A percentile compares a stretch with the other conserved stretches of the same genome.
Conservation (phyloP, 1,140 invertebrate species). For the Phenacoccus solenopsis region DNA sequence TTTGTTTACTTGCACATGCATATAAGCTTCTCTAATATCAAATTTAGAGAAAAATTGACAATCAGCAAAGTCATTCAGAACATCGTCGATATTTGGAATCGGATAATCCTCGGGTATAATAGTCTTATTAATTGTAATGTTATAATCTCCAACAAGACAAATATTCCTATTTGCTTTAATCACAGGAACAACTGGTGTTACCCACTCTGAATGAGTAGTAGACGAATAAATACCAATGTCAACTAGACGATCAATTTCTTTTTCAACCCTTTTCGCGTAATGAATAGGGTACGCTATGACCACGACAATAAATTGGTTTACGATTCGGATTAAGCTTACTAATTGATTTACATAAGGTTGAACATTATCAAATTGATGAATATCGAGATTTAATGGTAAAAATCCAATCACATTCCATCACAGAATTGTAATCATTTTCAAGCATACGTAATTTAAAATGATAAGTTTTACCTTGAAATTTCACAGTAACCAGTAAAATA, state of each 20-base stretch:
- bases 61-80: slow-evolving; percentile 22
- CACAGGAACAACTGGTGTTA: slow-evolving; percentile 5
- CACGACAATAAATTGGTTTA: background rate
- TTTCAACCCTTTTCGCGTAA: background rate
- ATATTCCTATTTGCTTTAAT: background rate
- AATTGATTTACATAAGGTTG: too few species aligned
- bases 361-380: too few species aligned
- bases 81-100: slow-evolving; percentile 13
- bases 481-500: too few species aligned
- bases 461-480: too few species aligned
- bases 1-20: slow-evolving; percentile 28
- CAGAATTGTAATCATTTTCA: too few species aligned
- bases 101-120: background rate
- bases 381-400: too few species aligned
- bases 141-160: slow-evolving; percentile 12
- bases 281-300: background rate
- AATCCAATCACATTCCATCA: too few species aligned
- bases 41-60: slow-evolving; percentile 27
- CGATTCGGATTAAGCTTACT: too few species aligned
- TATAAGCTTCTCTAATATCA: slow-evolving; percentile 28
- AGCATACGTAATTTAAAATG: too few species aligned
- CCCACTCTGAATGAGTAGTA: background rate
- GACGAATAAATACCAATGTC: background rate
- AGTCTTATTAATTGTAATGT: background rate
- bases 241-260: slow-evolving; percentile 1